A percentile compares a stretch with the other conserved stretches of the same genome.
Conservation (phyloP, 2,888 invertebrate species). For the Amphiduros pacificus region DNA sequence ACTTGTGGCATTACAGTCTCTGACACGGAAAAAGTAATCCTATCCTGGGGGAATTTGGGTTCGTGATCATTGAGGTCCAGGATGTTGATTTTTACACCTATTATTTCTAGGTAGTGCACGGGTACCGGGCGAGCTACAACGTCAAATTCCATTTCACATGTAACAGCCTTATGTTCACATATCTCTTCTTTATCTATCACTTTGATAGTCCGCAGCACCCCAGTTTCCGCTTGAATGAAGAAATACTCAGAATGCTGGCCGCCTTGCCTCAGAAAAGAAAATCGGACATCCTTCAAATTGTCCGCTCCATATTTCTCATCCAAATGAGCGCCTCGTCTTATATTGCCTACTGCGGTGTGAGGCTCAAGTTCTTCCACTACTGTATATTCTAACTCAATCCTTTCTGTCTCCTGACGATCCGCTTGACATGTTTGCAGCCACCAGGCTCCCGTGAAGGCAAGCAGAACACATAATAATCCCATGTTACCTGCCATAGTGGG, state of each 20-base stretch:
- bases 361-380: slow-evolving; percentile 10
- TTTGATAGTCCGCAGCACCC: slow-evolving; percentile 25
- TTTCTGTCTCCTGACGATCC: too few relatives aligned
- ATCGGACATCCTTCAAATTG: slow-evolving; percentile 2
- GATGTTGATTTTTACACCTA: slow-evolving; percentile 28
- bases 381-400: slow-evolving; percentile 9
- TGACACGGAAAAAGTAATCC: slow-evolving; percentile 7
- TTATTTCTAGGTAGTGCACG: slow-evolving; percentile 23
- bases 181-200: slow-evolving; percentile 30
- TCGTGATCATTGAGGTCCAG: slow-evolving; percentile 32
- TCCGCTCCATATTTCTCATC: slow-evolving; percentile 9
- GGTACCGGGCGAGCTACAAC: slow-evolving; percentile 26
- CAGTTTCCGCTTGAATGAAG: slow-evolving; percentile 23
- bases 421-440: too few relatives aligned
- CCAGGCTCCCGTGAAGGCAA: too few relatives aligned
- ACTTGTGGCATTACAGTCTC: slow-evolving; percentile 12
- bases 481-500: too few relatives aligned
- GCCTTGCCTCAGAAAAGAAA: slow-evolving; percentile 4
- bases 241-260: slow-evolving; percentile 17
- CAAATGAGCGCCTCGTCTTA: slow-evolving; percentile 3
- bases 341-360: slow-evolving; percentile 6
- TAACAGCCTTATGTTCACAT: slow-evolving; percentile 21
- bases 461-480: too few relatives aligned
- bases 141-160: slow-evolving; percentile 26
- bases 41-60: slow-evolving; percentile 24